Conservation (phyloP, 2,797 vertebrate genomes). For the Lepilemur septentrionalis region DNA sequence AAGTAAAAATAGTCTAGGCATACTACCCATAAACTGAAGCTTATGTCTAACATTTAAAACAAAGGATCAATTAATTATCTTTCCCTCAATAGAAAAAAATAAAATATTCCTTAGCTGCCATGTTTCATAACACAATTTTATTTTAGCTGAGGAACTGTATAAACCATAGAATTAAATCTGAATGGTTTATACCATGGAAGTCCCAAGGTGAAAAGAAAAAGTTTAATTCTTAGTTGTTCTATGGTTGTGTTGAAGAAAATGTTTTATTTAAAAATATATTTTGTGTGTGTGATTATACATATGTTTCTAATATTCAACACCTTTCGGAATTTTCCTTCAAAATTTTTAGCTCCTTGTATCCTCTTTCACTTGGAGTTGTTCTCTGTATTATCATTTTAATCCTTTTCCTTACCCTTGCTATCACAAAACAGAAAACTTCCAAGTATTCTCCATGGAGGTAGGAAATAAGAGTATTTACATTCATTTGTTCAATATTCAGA, state of each 20-base stretch:
- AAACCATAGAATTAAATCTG: background rate
- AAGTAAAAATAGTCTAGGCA: slow-evolving; percentile 27
- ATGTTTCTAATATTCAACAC: background rate
- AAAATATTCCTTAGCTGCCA: background rate
- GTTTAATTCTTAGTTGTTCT: background rate
- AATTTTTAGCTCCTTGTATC: background rate
- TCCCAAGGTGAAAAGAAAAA: background rate
- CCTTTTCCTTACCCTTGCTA: background rate
- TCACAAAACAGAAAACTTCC: background rate
- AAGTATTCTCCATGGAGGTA: background rate
- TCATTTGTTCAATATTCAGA: slow-evolving; percentile 9
- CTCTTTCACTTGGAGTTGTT: background rate
- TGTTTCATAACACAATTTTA: slow-evolving; percentile 3
- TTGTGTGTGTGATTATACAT: background rate
- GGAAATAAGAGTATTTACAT: slow-evolving; percentile 18
- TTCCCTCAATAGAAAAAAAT: slow-evolving; percentile 10
- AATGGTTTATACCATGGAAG: background rate
- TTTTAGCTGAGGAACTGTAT: background rate
- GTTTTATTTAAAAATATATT: background rate
- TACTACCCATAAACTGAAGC: background rate
- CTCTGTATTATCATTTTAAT: background rate
- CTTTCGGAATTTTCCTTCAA: background rate
- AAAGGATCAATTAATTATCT: background rate
- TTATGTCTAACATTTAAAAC: slow-evolving; percentile 16
- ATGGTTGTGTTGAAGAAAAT: background rate